Base-by-base conservation (phyloP, 1,140 invertebrate species). In the Heliconius hewitsoni region DNA sequence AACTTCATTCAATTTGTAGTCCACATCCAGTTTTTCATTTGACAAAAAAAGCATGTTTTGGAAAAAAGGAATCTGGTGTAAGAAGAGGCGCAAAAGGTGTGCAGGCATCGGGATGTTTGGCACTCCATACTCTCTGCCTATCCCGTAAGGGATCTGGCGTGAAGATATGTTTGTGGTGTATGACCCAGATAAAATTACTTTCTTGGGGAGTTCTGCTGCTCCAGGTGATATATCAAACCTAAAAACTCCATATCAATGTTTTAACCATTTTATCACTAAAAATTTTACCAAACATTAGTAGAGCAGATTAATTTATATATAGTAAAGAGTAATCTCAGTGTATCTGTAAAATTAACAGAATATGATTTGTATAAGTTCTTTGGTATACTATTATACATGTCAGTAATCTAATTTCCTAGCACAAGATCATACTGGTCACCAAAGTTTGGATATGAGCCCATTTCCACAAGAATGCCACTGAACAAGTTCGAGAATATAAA, bases 401-500 rank as follows among this genome's bases (percentile, higher is more conserved):
- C 81, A 79, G 76, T 84, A 74, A 77, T 75, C 74, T 79, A 77
- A 77, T 84, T 78, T 79, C 77, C 74, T 79, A 81, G 74, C 73
- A 80, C 74, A 78, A 76, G 55, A 76, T 76, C 55, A 76, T 76
- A 76, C 74, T 76, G 74, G 74, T 66, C 57, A 1, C 79, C 83
- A 77, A 80, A 74, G 70, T 84, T 87, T 87, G 87, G 86, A 39
- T 85, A 85, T 83, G 79, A 83, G 60, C 82, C 81, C 71, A 83
- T 90, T 85, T 86, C 80, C 82, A 82, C 82, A 74, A 86, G 82
- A 81, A 89, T 90, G 85, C 83, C 85, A 79, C 71, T 89, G 50
- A 91, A 90, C 80, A 85, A 84, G 57, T 90, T 88, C 85, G 85
- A 89, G 71, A 88, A 84, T 85, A 88, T 89, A 73, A 85, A 83